Evolutionary conservation across 1,140 invertebrate genomes (phyloP).

Genomic region (Rhysida immarginata): DNA sequence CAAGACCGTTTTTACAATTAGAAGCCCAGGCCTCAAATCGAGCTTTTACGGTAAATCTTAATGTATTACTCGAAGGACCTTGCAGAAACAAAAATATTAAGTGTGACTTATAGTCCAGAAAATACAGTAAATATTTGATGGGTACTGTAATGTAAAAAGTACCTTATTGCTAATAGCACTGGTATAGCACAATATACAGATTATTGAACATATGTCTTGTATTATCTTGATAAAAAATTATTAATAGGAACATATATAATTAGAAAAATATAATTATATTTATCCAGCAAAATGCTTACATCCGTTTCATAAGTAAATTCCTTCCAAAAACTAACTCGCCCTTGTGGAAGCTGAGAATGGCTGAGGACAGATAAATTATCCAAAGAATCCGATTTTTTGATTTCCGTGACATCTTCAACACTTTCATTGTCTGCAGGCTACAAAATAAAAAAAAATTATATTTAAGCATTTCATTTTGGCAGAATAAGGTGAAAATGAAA

Average conservation of each 20-base stretch:
- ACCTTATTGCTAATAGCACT: background rate
- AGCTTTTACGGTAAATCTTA: no score
- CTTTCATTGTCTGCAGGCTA: constrained; percentile 9
- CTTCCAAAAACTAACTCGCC: constrained; percentile 6
- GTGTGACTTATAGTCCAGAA: no score
- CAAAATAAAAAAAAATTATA: background rate
- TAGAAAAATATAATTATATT: background rate
- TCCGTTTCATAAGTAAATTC: constrained; percentile 10
- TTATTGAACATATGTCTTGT: background rate
- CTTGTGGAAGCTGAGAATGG: constrained; percentile 1
- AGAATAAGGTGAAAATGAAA: no score
- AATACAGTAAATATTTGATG: background rate
- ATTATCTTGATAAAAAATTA: background rate
- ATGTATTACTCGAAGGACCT: no score
- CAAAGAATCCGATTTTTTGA: background rate
- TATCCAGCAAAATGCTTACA: background rate
- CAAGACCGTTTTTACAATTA: no score
- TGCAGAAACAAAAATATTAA: background rate
- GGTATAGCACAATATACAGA: background rate
- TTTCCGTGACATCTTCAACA: constrained; percentile 2
- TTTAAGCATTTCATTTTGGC: no score
- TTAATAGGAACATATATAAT: background rate
- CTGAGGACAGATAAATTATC: constrained; percentile 12
- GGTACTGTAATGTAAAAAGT: background rate
- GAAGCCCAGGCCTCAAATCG: no score